Conservation (phyloP, 2,888 invertebrate species). For the Sycophila texana region DNA sequence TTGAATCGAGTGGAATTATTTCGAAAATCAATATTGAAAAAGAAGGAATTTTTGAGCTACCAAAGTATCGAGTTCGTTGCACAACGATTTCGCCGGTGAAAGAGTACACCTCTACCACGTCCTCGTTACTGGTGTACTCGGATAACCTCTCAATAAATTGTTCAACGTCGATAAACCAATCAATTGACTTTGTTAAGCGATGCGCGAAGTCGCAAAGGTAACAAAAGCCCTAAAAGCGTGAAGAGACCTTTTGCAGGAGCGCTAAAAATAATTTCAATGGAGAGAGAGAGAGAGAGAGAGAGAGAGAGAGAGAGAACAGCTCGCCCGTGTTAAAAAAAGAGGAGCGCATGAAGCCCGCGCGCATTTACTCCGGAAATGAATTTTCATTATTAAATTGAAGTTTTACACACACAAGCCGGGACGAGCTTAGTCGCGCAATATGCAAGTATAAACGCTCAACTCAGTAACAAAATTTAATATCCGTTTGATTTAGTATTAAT, state of each 20-base stretch:
- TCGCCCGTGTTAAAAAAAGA: not conserved
- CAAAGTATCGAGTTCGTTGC: not conserved
- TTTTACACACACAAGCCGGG: no score
- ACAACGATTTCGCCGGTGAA: conserved; percentile 10
- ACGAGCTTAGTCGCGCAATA: no score
- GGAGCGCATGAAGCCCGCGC: not conserved
- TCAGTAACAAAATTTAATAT: no score
- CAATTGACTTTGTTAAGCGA: conserved; percentile 41
- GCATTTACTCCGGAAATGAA: no score
- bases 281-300: not conserved
- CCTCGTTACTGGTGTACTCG: conserved; percentile 17
- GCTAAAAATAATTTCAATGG: conserved; percentile 38
- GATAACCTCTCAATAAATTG: conserved; percentile 33
- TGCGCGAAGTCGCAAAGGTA: conserved; percentile 27
- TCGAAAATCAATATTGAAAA: no score
- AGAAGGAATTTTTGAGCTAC: no score
- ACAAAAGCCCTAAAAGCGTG: conserved; percentile 28
- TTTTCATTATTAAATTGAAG: no score
- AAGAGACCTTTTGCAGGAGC: conserved; percentile 22
- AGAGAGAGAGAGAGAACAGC: not conserved
- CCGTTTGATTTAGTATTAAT: no score
- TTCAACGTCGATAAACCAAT: conserved; percentile 46
- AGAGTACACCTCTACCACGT: not conserved
- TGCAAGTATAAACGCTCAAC: no score
- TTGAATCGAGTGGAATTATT: no score